Conservation (phyloP, 2,113 vertebrate genomes). For the Callionymus lyra region DNA sequence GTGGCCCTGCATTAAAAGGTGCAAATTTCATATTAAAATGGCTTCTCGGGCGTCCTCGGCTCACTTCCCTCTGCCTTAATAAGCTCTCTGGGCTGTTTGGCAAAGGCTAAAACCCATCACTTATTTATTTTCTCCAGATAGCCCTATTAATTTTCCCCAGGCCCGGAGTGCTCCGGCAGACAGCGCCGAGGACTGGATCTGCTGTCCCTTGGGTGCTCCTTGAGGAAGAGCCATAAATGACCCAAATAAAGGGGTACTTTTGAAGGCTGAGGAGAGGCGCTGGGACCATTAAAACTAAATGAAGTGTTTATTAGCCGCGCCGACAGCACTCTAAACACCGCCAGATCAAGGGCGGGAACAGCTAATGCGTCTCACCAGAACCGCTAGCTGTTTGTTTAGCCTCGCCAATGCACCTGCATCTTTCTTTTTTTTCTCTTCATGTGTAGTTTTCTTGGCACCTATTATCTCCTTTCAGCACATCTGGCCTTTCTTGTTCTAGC, state of each 20-base stretch:
- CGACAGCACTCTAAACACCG: constrained; percentile 67
- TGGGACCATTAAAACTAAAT: constrained; percentile 75
- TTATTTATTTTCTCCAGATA: constrained; percentile 77
- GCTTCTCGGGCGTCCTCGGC: constrained; percentile 35
- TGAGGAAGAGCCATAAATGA: constrained; percentile 74
- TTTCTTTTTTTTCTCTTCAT: constrained; percentile 12
- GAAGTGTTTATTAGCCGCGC: constrained; percentile 78
- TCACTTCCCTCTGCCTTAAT: constrained; percentile 61
- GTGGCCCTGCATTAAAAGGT: constrained; percentile 56
- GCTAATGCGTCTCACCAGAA: constrained; percentile 64
- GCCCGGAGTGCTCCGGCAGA: constrained; percentile 58
- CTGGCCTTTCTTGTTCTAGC: constrained; percentile 27
- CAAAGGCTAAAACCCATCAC: constrained; percentile 65
- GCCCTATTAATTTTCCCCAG: constrained; percentile 74
- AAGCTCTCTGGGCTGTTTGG: constrained; percentile 69
- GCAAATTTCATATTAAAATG: constrained; percentile 66
- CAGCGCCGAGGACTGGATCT: constrained; percentile 66
- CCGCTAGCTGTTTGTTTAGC: constrained; percentile 62
- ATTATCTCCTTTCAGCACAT: constrained; percentile 32
- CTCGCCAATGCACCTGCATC: constrained; percentile 47
- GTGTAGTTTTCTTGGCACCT: constrained; percentile 34
- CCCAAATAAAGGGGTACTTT: constrained; percentile 75
- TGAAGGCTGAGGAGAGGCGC: constrained; percentile 68
- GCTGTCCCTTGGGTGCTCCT: constrained; percentile 65
- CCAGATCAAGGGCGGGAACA: constrained; percentile 73